phyloP scores from a whole-genome alignment of 2,113 vertebrate genomes.

The Halcyon senegalensis region DNA sequence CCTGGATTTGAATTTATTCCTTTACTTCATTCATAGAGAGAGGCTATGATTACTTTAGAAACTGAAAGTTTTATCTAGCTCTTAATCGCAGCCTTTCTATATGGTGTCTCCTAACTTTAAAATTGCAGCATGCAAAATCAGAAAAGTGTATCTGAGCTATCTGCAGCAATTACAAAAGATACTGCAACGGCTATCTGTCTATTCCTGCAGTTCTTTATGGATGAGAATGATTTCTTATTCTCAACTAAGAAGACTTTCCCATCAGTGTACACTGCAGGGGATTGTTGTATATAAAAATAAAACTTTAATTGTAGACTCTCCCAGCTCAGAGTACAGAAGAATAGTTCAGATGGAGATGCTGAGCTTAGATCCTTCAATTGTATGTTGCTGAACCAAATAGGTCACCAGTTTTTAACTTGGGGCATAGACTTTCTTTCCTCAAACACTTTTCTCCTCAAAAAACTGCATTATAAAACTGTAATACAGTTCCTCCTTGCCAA shows the following conservation, averaged over 20 bases:
- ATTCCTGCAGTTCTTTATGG: neutral
- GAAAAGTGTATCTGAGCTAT: neutral
- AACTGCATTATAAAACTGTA: neutral
- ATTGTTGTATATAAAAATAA: neutral
- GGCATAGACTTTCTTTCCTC: neutral
- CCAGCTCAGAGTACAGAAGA: neutral
- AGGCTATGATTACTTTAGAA: neutral
- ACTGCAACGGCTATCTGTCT: neutral
- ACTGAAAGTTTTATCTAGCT: neutral
- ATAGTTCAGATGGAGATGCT: neutral
- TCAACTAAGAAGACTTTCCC: neutral
- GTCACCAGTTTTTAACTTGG: neutral
- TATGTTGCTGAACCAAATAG: neutral
- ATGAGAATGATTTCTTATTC: neutral
- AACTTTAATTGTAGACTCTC: neutral
- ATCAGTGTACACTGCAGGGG: neutral
- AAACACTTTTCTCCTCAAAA: neutral
- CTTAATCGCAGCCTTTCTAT: neutral
- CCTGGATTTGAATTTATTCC: neutral
- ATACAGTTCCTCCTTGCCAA: neutral
- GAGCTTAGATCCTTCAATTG: neutral
- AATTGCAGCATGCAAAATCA: neutral
- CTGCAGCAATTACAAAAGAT: neutral
- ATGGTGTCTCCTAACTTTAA: neutral
- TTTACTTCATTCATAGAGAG: neutral